Evolutionary conservation across 2,113 vertebrate species (phyloP), one percentile per base, ranked within the genome.

Genomic region (Aplodontia rufa): DNA sequence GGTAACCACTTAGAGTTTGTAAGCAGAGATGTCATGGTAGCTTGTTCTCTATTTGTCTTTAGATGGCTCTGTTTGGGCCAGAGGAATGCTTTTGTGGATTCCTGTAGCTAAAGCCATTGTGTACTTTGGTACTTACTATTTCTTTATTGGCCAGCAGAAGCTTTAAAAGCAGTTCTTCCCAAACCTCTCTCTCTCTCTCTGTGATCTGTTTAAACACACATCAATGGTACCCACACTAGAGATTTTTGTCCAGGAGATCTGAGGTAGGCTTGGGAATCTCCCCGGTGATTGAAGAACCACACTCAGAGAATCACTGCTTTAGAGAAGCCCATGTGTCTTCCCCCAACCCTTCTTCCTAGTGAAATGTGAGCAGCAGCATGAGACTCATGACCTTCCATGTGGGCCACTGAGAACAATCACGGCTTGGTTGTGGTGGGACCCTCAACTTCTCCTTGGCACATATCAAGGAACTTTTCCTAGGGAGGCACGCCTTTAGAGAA

Each of bases 141-240:
- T 96, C 45, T 90, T 90, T 85, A 69, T 60, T 92, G 71, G 80
- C 28, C 45, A 90, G 26, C 37, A 79, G 49, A 89, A 78, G n/a
- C 47, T 68, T 95, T 53, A 82, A 86, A 96, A 81, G 66, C 19
- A 87, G 80, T 45, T 42, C 28, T 16, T 17, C 19, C 72, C 37
- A 60, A 81, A 30, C 8, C n/a, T n/a, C n/a, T n/a, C n/a, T n/a
- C n/a, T n/a, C n/a, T n/a, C 30, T 53, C 11, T 32, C 3, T 47
- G 7, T 28, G 8, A 76, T 58, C 32, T 83, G 12, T 45, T 95
- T 83, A 92, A 84, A 60, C 35, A 71, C 24, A 74, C 62, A 81
- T 90, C 69, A 78, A 75, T 45, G 35, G 30, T 32, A 64, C 6
- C 17, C 1, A 88, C 13, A n/a, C 22, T 7, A 45, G 62, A 74